Evolutionary conservation across 2,888 invertebrate species (phyloP), one percentile per base, ranked within the genome.

Genomic region (Epistrophella euchroma): DNA sequence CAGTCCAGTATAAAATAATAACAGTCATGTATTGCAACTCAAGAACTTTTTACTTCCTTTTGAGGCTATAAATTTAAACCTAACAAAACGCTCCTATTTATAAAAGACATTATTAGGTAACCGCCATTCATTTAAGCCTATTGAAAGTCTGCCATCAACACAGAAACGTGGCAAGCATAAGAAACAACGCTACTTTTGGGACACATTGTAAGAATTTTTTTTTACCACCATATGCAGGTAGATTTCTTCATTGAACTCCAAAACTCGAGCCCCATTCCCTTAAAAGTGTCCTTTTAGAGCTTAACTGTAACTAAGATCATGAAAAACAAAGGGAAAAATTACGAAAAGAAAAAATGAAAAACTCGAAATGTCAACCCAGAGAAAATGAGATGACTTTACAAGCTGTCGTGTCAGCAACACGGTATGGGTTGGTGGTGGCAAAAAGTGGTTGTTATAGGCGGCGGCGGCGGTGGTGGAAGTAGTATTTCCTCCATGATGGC

Each of bases 361-460:
- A 86, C 73, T 76, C 77, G 15, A 81, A 86, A 82, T 86, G 86
- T 82, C 86, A 82, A 82, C 77, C 73, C 62, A 64, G 58, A 86
- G 82, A 86, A 82, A 86, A 82, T 82, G 74, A 86, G 82, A 86
- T 82, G 82, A 78, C 77, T 78, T 82, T 78, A 86, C 82, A 82
- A 82, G 86, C 82, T 86, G 82, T 82, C 86, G 86, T 82, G 64
- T n/a, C 58, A 77, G 77, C 74, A 78, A 66, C 82, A 74, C 58
- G 70, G 74, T 37, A 35, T 66, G 52, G 52, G 37, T 37, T 66
- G 76, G 72, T 60, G 74, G 70, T 75, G 79, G 71, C 50, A 71
- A 56, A 81, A 7, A 62, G 81, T 77, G 81, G 73, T 71, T 60
- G 43, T 32, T 22, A 10, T 43, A 70, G 76, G 55, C 68, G 76